phyloP scores from a whole-genome alignment of 2,888 invertebrate species.

The Trichogramma evanescens region DNA sequence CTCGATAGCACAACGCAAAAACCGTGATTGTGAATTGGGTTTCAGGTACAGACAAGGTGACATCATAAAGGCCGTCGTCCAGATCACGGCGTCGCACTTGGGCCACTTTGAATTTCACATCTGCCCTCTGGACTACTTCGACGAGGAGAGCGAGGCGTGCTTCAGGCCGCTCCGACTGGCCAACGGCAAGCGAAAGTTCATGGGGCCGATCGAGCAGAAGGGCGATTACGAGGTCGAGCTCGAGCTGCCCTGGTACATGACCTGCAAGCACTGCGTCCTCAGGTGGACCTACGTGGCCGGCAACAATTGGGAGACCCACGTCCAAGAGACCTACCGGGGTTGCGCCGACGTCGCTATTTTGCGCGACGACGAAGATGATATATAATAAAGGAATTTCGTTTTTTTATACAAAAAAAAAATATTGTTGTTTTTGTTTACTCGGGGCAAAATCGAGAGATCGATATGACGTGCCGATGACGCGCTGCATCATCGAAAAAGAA shows the following conservation, averaged over 20 bases:
- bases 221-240: not conserved
- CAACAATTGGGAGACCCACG: constrained; percentile 50
- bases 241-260: not conserved
- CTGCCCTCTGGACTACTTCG: constrained; percentile 46
- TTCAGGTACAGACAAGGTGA: constrained; percentile 32
- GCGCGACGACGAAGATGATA: not conserved
- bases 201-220: constrained; percentile 22
- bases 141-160: constrained; percentile 51
- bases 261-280: constrained; percentile 36
- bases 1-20: too few relatives aligned
- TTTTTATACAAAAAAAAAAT: too few relatives aligned
- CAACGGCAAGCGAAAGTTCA: constrained; percentile 27
- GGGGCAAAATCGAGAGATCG: too few relatives aligned
- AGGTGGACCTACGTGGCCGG: constrained; percentile 53
- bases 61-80: constrained; percentile 37
- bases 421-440: too few relatives aligned
- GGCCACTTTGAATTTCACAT: constrained; percentile 47
- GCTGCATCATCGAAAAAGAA: too few relatives aligned
- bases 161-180: constrained; percentile 43
- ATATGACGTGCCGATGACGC: too few relatives aligned
- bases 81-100: constrained; percentile 34
- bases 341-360: constrained; percentile 46
- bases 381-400: too few relatives aligned
- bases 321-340: constrained; percentile 50
- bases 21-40: not conserved